Evolutionary conservation across 2,888 invertebrate species (phyloP), one percentile per base, ranked within the genome.

Genomic region (Hedychridium roseum): DNA sequence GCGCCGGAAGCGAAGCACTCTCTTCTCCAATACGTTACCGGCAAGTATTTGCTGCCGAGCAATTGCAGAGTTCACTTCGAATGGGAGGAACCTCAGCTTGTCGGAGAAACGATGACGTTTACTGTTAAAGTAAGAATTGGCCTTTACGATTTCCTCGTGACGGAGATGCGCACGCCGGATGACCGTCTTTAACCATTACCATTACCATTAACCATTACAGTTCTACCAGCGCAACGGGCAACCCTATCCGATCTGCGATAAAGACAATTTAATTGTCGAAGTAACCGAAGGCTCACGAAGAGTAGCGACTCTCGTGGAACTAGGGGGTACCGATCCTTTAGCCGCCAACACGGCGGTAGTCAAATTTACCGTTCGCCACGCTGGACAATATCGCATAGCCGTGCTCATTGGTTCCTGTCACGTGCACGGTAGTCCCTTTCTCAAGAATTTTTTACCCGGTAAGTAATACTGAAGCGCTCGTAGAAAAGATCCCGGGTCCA

Each of bases 211-310:
- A 18, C 45, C 21, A 43, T 70, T 71, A 14, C 83, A 90, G 83
- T 94, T 94, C 82, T 94, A 86, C 82, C 94, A 94, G 81, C 88
- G 94, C 57, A 95, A 95, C 80, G 94, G 95, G 16, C 92, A 93
- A 77, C 92, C 95, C 59, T 96, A 95, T 83, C 94, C 94, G 62
- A 90, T 96, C 76, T 94, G 94, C 81, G 93, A 94, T 83, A 91
- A 91, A 54, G 96, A 96, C 81, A 90, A 92, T 78, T 86, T 96
- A 62, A 85, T 89, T 67, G 90, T 95, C 60, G 90, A 91, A 81
- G 92, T 96, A 68, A 88, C 89, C 44, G 92, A 93, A 73, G 92
- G 91, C 56, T 88, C 90, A 32, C 86, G 90, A 68, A 89, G 89
- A 82, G 88, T 90, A 60, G 89, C 93, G 7, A 90, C 92, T 34